phyloP scores from a whole-genome alignment of 1,140 invertebrate genomes.

The Caenorhabditis latens region DNA sequence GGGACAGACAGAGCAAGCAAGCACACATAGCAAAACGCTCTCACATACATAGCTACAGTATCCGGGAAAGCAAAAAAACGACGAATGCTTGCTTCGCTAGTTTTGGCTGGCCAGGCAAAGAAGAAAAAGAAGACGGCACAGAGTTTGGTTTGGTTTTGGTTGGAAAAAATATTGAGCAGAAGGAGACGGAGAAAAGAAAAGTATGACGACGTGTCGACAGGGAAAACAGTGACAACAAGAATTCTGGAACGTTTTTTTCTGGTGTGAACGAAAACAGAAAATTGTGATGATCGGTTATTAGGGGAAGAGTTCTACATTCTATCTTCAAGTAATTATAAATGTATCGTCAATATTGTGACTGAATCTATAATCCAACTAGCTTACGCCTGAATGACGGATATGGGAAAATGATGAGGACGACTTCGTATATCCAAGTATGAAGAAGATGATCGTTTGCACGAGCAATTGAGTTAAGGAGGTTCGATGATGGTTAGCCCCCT shows the following conservation, averaged over 20 bases:
- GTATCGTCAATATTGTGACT: constrained; percentile 53
- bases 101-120: neutral
- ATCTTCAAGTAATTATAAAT: constrained; percentile 26
- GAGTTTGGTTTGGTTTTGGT: constrained; percentile 42
- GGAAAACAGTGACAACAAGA: constrained; percentile 14
- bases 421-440: constrained; percentile 17
- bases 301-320: neutral
- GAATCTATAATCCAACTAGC: constrained; percentile 48
- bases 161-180: constrained; percentile 1
- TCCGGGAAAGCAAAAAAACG: constrained; percentile 33
- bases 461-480: constrained; percentile 56
- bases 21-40: constrained; percentile 46
- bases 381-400: constrained; percentile 55
- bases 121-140: constrained; percentile 14
- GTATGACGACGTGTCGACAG: neutral
- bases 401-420: constrained; percentile 51
- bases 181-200: neutral
- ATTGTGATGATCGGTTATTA: constrained; percentile 4
- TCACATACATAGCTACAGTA: constrained; percentile 55
- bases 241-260: neutral
- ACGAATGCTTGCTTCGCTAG: constrained; percentile 49
- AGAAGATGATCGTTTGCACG: constrained; percentile 47
- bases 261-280: neutral
- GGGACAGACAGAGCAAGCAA: constrained; percentile 53
- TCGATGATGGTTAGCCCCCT: constrained; percentile 14